These are phyloP conservation scores for Proisotoma minuta DNA, from an alignment of 2,888 invertebrate species.

Conservation along the genomic window DNA sequence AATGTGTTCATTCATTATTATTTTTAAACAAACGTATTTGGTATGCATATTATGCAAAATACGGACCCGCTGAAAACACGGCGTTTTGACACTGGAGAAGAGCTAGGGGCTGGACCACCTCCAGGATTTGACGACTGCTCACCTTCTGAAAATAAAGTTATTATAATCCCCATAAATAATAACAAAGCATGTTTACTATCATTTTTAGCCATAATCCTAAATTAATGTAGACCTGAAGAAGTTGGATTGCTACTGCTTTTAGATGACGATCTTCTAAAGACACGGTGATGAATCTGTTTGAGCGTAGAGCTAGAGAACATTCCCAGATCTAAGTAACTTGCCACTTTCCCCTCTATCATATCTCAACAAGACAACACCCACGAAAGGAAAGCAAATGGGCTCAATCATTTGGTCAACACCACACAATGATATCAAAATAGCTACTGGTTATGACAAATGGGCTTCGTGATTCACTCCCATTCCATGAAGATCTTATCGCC, in stretches of 20 bases:
- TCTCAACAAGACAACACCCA: too few relatives aligned
- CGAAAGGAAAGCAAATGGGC: too few relatives aligned
- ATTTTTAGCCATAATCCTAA: too few relatives aligned
- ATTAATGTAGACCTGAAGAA: too few relatives aligned
- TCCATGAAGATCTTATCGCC: too few relatives aligned
- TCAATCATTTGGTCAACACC: too few relatives aligned
- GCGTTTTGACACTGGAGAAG: slow-evolving; percentile 78
- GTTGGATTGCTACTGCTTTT: slow-evolving; percentile 18
- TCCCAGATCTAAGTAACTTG: slow-evolving; percentile 19
- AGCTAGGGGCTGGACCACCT: slow-evolving; percentile 59
- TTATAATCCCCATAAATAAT: background rate
- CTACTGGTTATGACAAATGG: too few relatives aligned
- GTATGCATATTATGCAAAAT: background rate
- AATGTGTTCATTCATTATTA: slow-evolving; percentile 1
- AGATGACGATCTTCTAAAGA: slow-evolving; percentile 35
- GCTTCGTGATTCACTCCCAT: too few relatives aligned
- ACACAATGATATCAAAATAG: too few relatives aligned
- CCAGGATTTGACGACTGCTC: slow-evolving; percentile 56
- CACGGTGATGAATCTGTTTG: slow-evolving; percentile 40
- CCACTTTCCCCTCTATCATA: background rate
- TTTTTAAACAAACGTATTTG: background rate
- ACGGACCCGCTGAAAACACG: slow-evolving; percentile 79
- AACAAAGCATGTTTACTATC: too few relatives aligned
- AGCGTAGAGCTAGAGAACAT: slow-evolving; percentile 40
- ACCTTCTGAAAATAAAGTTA: slow-evolving; percentile 58